Conservation (phyloP, 2,797 vertebrate species). For the Kryptopterus vitreolus region DNA sequence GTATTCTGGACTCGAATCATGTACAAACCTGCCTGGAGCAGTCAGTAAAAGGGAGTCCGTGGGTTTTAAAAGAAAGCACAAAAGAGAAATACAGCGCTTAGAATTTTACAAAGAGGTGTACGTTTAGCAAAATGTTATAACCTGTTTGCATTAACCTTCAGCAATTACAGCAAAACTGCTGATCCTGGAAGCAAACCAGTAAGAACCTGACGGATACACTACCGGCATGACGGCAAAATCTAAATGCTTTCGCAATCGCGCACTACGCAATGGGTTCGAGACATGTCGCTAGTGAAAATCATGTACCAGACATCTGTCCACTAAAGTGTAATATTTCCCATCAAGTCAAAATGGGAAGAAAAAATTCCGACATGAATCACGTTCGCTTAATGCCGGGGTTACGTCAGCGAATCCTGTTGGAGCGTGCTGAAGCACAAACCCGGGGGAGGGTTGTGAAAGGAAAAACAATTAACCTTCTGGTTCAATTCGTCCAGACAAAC, state of each 20-base stretch:
- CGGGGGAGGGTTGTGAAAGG: neutral
- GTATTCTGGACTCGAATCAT: neutral
- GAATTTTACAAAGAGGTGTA: neutral
- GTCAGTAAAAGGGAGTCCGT: neutral
- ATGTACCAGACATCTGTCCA: neutral
- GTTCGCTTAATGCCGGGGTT: neutral
- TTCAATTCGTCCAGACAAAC: slow-evolving; percentile 8
- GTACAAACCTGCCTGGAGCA: neutral
- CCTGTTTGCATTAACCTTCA: neutral
- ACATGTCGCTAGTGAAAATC: neutral
- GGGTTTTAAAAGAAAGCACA: neutral
- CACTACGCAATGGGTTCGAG: neutral
- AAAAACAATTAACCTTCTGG: slow-evolving; percentile 26
- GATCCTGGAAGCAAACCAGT: no score
- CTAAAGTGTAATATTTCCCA: neutral
- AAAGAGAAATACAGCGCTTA: no score
- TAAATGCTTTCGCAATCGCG: neutral
- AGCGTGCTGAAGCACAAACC: neutral
- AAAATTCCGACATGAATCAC: slow-evolving; percentile 8
- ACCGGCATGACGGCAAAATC: neutral
- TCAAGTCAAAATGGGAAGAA: slow-evolving; percentile 15
- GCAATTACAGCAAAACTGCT: neutral
- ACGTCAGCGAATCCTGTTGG: slow-evolving; percentile 7
- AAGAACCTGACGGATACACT: neutral
- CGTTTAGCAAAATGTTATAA: neutral